These are phyloP conservation scores for Xenopus borealis DNA, from an alignment of 2,113 vertebrate species.

Conservation along the genomic window DNA sequence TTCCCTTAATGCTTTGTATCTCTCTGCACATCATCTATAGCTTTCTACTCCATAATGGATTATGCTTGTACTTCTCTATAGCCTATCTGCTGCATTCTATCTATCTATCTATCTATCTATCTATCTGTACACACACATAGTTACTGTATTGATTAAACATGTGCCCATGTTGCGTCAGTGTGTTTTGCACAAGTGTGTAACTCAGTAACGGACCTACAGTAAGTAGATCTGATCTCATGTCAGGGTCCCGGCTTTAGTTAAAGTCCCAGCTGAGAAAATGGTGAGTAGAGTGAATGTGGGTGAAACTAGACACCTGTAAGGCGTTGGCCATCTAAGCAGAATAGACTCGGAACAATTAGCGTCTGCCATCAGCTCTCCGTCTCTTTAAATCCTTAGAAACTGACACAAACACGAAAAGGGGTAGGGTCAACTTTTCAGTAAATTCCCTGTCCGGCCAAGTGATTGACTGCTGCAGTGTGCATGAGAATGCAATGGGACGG, in stretches of 20 bases:
- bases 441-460: too few relatives aligned
- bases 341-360: conserved; percentile 54
- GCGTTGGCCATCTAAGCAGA: conserved; percentile 65
- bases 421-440: background rate
- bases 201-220: background rate
- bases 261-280: conserved; percentile 16
- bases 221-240: background rate
- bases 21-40: too few relatives aligned
- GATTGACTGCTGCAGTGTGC: too few relatives aligned
- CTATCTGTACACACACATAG: too few relatives aligned
- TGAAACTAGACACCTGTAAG: conserved; percentile 74
- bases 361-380: conserved; percentile 55
- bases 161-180: too few relatives aligned
- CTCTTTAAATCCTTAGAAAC: conserved; percentile 38
- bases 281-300: conserved; percentile 56
- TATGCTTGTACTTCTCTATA: too few relatives aligned
- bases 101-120: too few relatives aligned
- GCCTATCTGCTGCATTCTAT: too few relatives aligned
- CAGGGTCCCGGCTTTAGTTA: background rate
- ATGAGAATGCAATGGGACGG: background rate
- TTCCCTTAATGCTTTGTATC: too few relatives aligned
- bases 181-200: background rate
- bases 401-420: conserved; percentile 11
- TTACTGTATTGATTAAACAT: too few relatives aligned
- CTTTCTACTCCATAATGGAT: too few relatives aligned